Evolutionary conservation across 2,113 vertebrate genomes (phyloP).

Genomic region (Oreocharis arfaki): DNA sequence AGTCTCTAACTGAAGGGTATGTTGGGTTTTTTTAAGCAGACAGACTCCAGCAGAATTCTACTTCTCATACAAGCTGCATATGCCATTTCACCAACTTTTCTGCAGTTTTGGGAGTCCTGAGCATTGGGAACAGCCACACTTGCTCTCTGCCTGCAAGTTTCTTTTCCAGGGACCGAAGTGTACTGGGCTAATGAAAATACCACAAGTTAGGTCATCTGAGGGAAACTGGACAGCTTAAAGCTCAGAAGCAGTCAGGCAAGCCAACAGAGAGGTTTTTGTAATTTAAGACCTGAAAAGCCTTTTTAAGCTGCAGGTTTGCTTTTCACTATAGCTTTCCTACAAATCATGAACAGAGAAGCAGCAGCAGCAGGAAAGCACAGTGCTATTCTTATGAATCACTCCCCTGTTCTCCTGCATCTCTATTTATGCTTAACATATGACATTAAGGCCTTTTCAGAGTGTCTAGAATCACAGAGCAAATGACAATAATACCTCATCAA

Average conservation of each 20-base stretch:
- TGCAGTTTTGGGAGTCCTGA: background rate
- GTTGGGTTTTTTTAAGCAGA: background rate
- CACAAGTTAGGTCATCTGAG: background rate
- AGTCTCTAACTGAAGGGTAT: background rate
- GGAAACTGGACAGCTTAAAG: background rate
- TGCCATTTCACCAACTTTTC: background rate
- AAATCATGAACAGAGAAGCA: background rate
- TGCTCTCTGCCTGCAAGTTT: background rate
- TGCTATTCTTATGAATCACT: background rate
- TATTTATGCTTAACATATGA: background rate
- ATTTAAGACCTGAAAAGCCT: conserved; percentile 10
- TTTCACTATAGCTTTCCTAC: background rate
- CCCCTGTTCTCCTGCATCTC: background rate
- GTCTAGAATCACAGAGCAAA: conserved; percentile 8
- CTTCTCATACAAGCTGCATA: background rate
- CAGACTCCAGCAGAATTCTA: background rate
- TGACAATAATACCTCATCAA: background rate
- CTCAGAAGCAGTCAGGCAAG: background rate
- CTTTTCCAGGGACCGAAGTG: background rate
- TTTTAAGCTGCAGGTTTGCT: background rate
- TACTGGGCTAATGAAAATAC: background rate
- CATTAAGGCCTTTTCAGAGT: background rate
- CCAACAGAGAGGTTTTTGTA: background rate
- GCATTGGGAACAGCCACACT: background rate
- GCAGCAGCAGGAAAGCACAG: background rate